Conservation (phyloP, 2,113 vertebrate genomes). For the Ivindomyrus marchei region DNA sequence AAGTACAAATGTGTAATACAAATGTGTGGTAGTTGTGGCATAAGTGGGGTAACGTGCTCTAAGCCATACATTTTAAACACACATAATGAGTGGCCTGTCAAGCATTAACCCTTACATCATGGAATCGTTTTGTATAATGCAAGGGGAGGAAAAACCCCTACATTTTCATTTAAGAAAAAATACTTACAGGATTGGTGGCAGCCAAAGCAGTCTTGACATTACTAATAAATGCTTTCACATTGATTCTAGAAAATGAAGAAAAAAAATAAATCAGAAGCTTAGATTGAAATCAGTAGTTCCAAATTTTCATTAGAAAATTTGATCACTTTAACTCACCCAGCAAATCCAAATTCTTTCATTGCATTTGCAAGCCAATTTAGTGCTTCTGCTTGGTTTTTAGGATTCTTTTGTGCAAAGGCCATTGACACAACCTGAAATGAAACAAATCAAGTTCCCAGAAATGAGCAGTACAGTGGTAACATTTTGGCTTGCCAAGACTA, state of each 20-base stretch:
- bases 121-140: background rate
- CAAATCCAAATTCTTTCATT: constrained; percentile 97
- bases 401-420: constrained; percentile 95
- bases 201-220: constrained; percentile 94
- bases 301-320: background rate
- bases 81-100: background rate
- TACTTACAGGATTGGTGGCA: constrained; percentile 89
- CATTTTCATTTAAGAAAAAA: background rate
- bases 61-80: background rate
- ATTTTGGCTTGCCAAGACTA: background rate
- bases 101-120: background rate
- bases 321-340: constrained; percentile 67
- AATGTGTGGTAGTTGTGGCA: no score
- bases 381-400: constrained; percentile 95
- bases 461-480: background rate
- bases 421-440: constrained; percentile 76
- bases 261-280: background rate
- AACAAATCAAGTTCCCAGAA: background rate
- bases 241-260: constrained; percentile 61
- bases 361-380: constrained; percentile 92
- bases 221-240: constrained; percentile 94
- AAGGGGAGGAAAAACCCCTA: background rate
- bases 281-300: background rate
- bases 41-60: background rate
- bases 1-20: no score